Evolutionary conservation across 2,888 invertebrate genomes (phyloP), one percentile per base, ranked within the genome.

Genomic region (Lomographa bimaculata): DNA sequence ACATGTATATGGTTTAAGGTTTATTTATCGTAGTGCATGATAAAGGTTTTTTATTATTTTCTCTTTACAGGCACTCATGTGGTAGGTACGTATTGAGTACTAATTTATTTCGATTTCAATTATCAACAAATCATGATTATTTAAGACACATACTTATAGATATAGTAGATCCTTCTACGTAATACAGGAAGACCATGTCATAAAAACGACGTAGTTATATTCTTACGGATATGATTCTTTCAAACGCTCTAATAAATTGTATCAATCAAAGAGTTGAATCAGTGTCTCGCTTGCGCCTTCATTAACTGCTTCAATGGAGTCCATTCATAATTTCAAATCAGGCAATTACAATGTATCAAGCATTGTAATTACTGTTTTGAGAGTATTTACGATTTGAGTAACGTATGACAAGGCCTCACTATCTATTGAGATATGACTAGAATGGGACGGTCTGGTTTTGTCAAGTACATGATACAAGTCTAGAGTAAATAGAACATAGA

Each of bases 241-340:
- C 11, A 26, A 30, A 20, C 42, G 42, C 36, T 36, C 42, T 36
- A 29, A 42, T 42, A 42, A 42, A 27, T 14, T 2, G 7, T 26
- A 32, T 42, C 42, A 32, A 42, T 42, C 42, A 36, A 36, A 25
- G 16, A 29, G n/a, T 30, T 25, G 35, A 41, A 30, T 35, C 40
- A 35, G 33, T 30, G 29, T 38, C 33, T 39, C 9, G 12, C n/a
- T 23, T 7, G 14, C 8, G 29, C 19, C 25, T 36, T 32, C 7
- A 32, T 42, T 42, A 32, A 23, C 36, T 12, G 42, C 30, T 23
- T 33, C 32, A 43, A 37, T 19, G 23, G n/a, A 7, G 8, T 37
- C 12, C 42, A 43, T 43, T 43, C 42, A 43, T 27, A 32, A 43
- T 27, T 32, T 27, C 30, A 36, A 35, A 32, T 43, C 26, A 18